Percentiles rank a stretch among this genome's conserved stretches.
phyloP scores from a whole-genome alignment of 1,140 invertebrate species.

The Gonioctena quinquepunctata region DNA sequence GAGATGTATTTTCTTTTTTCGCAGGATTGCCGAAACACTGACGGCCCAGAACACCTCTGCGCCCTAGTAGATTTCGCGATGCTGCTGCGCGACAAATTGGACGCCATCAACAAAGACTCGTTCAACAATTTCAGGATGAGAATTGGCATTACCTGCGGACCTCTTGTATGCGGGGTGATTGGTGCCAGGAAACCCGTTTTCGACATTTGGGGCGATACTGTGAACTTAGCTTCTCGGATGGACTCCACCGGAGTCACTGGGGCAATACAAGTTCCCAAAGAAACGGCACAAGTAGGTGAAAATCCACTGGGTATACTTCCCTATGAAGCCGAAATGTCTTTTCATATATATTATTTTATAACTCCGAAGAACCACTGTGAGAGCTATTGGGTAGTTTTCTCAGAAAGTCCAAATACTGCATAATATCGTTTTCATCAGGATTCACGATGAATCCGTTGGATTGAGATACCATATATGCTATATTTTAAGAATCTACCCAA shows the following conservation, averaged over 20 bases:
- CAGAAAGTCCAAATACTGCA: too few relatives aligned
- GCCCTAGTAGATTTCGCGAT: conserved; percentile 92
- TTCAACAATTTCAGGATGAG: conserved; percentile 96
- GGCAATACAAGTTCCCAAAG: conserved; percentile 84
- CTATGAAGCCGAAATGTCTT: too few relatives aligned
- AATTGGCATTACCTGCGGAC: conserved; percentile 91
- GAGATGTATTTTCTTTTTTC: too few relatives aligned
- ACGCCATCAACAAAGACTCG: conserved; percentile 93
- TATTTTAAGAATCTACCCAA: too few relatives aligned
- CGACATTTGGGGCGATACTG: conserved; percentile 95
- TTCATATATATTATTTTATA: too few relatives aligned
- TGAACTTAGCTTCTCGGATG: conserved; percentile 94
- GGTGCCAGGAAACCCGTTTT: conserved; percentile 97
- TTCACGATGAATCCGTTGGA: too few relatives aligned
- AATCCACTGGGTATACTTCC: too few relatives aligned
- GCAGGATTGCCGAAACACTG: conserved; percentile 59
- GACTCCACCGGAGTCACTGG: conserved; percentile 88
- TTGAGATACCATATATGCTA: too few relatives aligned
- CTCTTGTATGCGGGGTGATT: conserved; percentile 95
- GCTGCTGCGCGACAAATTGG: conserved; percentile 84
- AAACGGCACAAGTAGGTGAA: conserved; percentile 72
- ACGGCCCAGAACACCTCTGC: conserved; percentile 78
- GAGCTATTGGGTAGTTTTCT: too few relatives aligned
- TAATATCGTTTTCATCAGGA: too few relatives aligned
- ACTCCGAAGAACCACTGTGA: too few relatives aligned